Evolutionary conservation across 64 coral and sea anemone genomes (phyloP).

Genomic region (Montipora cactus): DNA sequence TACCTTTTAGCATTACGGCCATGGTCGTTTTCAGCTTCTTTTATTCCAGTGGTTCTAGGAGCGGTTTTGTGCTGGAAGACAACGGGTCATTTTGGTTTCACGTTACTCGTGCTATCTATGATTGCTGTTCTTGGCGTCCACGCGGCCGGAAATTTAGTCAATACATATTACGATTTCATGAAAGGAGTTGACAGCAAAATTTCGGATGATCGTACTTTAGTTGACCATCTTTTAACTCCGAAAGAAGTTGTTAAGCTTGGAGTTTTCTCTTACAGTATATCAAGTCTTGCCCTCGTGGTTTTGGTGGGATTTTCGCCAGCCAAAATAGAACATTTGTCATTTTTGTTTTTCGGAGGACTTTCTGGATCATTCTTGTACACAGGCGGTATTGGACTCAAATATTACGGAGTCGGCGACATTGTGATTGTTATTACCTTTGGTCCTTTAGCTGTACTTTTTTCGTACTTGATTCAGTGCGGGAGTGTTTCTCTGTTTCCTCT

Average conservation of each 20-base stretch:
- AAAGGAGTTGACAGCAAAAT: slow-evolving; percentile 97
- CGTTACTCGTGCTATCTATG: slow-evolving; percentile 64
- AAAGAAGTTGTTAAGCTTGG: slow-evolving; percentile 97
- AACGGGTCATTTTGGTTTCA: slow-evolving; percentile 60
- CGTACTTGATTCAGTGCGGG: slow-evolving; percentile 88
- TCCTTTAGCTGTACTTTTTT: slow-evolving; percentile 92
- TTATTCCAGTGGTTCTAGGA: slow-evolving; percentile 91
- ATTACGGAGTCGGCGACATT: slow-evolving; percentile 96
- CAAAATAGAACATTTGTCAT: slow-evolving; percentile 92
- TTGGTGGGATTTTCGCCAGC: slow-evolving; percentile 87
- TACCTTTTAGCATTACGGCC: slow-evolving; percentile 93
- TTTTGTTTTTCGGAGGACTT: slow-evolving; percentile 97
- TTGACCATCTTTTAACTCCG: slow-evolving; percentile 87
- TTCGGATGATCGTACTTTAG: slow-evolving; percentile 95
- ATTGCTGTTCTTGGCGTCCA: slow-evolving; percentile 89
- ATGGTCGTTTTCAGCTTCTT: slow-evolving; percentile 95
- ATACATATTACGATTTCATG: slow-evolving; percentile 98
- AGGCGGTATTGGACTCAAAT: slow-evolving; percentile 95
- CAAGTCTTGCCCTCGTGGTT: slow-evolving; percentile 73
- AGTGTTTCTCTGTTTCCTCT: slow-evolving; percentile 73
- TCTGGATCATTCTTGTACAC: slow-evolving; percentile 99
- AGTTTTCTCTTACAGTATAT: slow-evolving; percentile 73
- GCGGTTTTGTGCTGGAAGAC: slow-evolving; percentile 90
- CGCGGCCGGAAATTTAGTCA: slow-evolving; percentile 95
- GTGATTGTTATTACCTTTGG: slow-evolving; percentile 98